Conservation (phyloP, 37 sponge, comb jelly and placozoan species). For the Tethya wilhelma region DNA sequence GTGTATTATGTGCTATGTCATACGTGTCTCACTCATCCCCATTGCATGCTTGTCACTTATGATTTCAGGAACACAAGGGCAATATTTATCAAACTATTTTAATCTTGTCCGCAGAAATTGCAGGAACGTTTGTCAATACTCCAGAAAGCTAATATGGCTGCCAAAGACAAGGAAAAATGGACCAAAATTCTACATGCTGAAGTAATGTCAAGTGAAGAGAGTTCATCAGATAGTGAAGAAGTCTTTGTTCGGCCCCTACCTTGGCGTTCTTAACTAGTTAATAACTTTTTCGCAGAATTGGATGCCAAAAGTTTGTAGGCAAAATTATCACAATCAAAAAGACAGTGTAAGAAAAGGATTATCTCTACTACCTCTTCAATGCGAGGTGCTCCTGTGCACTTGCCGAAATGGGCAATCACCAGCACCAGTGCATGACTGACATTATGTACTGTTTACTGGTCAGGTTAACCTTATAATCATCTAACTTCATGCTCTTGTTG, state of each 20-base stretch:
- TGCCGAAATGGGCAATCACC: background rate
- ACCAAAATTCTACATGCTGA: background rate
- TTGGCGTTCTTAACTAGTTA: background rate
- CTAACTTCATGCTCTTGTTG: background rate
- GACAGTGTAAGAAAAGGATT: background rate
- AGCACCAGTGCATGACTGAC: too few relatives aligned
- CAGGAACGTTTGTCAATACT: background rate
- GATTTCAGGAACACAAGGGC: too few relatives aligned
- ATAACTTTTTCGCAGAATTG: background rate
- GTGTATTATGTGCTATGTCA: too few relatives aligned
- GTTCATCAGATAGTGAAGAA: background rate
- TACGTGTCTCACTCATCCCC: background rate
- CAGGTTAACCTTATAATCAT: background rate
- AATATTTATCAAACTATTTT: background rate
- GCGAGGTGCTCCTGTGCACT: background rate
- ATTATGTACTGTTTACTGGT: background rate
- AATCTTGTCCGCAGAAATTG: background rate
- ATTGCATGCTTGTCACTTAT: background rate
- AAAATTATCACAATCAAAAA: background rate
- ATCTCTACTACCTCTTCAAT: background rate
- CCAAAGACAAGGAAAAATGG: background rate
- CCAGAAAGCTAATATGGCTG: background rate
- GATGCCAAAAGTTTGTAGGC: background rate
- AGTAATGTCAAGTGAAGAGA: background rate
- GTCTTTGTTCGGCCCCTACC: background rate